These are phyloP conservation scores for Arnoldichthys spilopterus DNA, from an alignment of 2,797 vertebrate genomes.

Conservation along the genomic window DNA sequence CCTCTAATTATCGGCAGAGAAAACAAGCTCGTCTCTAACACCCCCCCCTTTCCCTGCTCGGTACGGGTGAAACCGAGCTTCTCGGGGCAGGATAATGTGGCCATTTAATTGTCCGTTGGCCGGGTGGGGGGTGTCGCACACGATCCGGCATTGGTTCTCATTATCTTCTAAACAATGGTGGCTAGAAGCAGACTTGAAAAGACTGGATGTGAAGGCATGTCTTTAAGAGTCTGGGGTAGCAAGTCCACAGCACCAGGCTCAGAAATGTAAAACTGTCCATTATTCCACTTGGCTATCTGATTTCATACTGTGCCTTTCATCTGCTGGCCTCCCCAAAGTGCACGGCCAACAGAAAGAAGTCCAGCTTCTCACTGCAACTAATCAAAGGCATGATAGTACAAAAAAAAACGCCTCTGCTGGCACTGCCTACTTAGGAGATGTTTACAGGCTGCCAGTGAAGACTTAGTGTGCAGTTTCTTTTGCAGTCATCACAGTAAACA, in stretches of 20 bases:
- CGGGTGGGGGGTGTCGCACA: slow-evolving; percentile 67
- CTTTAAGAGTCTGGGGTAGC: slow-evolving; percentile 74
- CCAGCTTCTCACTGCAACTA: slow-evolving; percentile 75
- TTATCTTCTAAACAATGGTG: slow-evolving; percentile 84
- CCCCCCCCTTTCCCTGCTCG: slow-evolving; percentile 61
- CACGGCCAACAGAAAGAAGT: slow-evolving; percentile 72
- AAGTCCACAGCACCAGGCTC: slow-evolving; percentile 72
- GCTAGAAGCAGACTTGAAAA: slow-evolving; percentile 78
- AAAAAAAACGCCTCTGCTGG: slow-evolving; percentile 65
- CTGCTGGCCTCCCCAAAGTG: slow-evolving; percentile 72
- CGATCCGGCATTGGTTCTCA: slow-evolving; percentile 82
- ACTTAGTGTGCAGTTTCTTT: slow-evolving; percentile 40
- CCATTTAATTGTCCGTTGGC: slow-evolving; percentile 79
- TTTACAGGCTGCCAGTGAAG: slow-evolving; percentile 51
- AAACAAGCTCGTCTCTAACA: slow-evolving; percentile 68
- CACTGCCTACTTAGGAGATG: slow-evolving; percentile 55
- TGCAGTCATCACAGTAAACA: slow-evolving; percentile 40
- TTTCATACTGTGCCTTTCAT: slow-evolving; percentile 80
- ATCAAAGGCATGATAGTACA: slow-evolving; percentile 74
- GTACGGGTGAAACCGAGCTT: slow-evolving; percentile 73
- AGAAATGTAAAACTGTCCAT: slow-evolving; percentile 84
- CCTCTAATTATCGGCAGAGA: slow-evolving; percentile 82
- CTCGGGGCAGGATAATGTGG: slow-evolving; percentile 70
- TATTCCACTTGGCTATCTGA: slow-evolving; percentile 77
- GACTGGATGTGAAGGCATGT: slow-evolving; percentile 79